A percentile compares a stretch with the other conserved stretches of the same genome.
Conservation (phyloP, 2,113 vertebrate species). For the Coreoperca whiteheadi region DNA sequence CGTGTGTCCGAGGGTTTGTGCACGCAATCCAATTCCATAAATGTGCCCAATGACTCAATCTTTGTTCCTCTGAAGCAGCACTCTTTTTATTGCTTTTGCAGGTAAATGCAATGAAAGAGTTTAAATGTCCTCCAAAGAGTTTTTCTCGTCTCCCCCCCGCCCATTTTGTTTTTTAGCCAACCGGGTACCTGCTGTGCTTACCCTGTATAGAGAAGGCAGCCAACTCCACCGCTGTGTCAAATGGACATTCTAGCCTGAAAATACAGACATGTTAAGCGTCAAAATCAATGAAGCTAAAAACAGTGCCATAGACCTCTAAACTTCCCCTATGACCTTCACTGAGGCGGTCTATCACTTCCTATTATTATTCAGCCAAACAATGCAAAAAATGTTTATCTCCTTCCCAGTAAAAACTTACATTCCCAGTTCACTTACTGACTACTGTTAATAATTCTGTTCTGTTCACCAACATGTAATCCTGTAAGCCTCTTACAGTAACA, state of each 20-base stretch:
- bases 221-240: constrained; percentile 93
- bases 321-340: neutral
- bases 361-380: neutral
- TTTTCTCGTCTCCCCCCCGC: neutral
- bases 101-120: neutral
- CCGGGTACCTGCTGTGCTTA: constrained; percentile 73
- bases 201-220: constrained; percentile 95
- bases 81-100: constrained; percentile 18
- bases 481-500: neutral
- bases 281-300: neutral
- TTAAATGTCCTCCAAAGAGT: neutral
- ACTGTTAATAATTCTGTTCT: constrained; percentile 1
- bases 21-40: constrained; percentile 59
- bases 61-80: constrained; percentile 30
- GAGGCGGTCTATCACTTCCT: neutral
- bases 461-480: constrained; percentile 20
- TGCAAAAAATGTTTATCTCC: neutral
- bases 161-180: neutral
- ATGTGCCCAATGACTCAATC: constrained; percentile 39
- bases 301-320: neutral
- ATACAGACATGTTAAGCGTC: constrained; percentile 1
- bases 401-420: neutral
- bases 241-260: constrained; percentile 93
- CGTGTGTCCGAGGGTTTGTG: constrained; percentile 26
- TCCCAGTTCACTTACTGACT: neutral